A percentile compares a stretch with the other conserved stretches of the same genome.
Evolutionary conservation across 2,888 invertebrate genomes (phyloP).

Genomic region (Agrotis exclamationis): DNA sequence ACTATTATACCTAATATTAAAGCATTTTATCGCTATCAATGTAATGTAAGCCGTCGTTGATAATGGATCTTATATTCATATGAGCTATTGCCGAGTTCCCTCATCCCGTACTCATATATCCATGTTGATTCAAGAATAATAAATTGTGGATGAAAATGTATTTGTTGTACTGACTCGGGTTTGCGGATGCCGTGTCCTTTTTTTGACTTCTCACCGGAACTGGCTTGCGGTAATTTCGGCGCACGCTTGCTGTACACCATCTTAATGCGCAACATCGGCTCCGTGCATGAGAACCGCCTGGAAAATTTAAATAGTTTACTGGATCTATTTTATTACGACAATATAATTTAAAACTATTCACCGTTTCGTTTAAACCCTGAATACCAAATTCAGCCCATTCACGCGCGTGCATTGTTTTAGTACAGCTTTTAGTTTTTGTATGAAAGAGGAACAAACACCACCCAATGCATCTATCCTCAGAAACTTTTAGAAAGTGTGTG

Average conservation of each 20-base stretch:
- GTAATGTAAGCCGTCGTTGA: not conserved
- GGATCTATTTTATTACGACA: not conserved
- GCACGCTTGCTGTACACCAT: conserved; percentile 88
- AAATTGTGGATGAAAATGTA: not conserved
- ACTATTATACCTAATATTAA: not conserved
- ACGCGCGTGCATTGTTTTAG: not conserved
- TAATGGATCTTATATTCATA: not conserved
- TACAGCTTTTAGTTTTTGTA: not conserved
- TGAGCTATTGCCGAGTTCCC: not conserved
- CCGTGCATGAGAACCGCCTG: conserved; percentile 89
- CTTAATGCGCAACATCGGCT: conserved; percentile 91
- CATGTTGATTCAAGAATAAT: not conserved
- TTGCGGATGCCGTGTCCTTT: conserved; percentile 66
- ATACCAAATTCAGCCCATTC: not conserved
- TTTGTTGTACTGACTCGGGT: conserved; percentile 68
- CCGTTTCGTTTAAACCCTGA: not conserved
- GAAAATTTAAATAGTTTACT: conserved; percentile 12
- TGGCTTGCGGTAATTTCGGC: conserved; percentile 34
- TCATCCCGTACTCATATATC: not conserved
- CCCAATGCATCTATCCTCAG: no score
- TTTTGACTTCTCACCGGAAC: conserved; percentile 7
- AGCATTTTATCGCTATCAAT: not conserved
- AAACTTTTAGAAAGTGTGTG: not conserved
- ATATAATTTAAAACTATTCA: not conserved
- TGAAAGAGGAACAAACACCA: no score